These are phyloP conservation scores for Lysiphlebus fabarum DNA, from an alignment of 1,140 invertebrate species.

Conservation along the genomic window DNA sequence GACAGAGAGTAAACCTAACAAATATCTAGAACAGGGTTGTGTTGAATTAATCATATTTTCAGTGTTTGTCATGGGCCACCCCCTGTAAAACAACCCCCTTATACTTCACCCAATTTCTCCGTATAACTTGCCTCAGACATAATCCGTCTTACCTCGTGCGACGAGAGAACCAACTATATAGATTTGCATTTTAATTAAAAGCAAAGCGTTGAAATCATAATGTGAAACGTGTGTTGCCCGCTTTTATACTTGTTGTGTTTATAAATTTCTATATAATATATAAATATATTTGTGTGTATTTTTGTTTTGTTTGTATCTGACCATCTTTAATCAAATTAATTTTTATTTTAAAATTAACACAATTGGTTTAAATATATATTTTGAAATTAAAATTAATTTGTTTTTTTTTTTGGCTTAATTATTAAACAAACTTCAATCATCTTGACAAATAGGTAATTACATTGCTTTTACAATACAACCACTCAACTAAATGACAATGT, in stretches of 20 bases:
- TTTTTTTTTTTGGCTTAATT: too few relatives aligned
- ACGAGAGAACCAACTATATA: constrained; percentile 48
- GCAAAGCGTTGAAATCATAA: constrained; percentile 63
- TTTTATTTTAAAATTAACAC: too few relatives aligned
- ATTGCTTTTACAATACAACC: not conserved
- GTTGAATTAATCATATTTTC: constrained; percentile 56
- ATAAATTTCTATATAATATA: constrained; percentile 23
- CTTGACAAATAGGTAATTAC: not conserved
- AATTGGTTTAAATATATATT: too few relatives aligned
- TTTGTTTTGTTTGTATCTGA: too few relatives aligned
- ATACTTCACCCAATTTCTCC: not conserved
- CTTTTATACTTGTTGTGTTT: constrained; percentile 32
- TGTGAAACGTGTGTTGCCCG: constrained; percentile 53
- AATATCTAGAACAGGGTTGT: constrained; percentile 41
- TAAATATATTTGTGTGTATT: too few relatives aligned
- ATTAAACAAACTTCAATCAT: not conserved
- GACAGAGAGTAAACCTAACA: too few relatives aligned
- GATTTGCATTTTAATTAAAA: constrained; percentile 67
- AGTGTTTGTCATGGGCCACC: constrained; percentile 51
- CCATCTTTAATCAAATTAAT: not conserved
- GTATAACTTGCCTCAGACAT: constrained; percentile 40
- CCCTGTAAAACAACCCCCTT: constrained; percentile 29
- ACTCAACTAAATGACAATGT: too few relatives aligned
- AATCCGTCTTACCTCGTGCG: constrained; percentile 55
- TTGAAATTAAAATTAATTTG: too few relatives aligned